Base-by-base conservation (phyloP, 2,113 vertebrate genomes). In the Todiramphus saurophagus region DNA sequence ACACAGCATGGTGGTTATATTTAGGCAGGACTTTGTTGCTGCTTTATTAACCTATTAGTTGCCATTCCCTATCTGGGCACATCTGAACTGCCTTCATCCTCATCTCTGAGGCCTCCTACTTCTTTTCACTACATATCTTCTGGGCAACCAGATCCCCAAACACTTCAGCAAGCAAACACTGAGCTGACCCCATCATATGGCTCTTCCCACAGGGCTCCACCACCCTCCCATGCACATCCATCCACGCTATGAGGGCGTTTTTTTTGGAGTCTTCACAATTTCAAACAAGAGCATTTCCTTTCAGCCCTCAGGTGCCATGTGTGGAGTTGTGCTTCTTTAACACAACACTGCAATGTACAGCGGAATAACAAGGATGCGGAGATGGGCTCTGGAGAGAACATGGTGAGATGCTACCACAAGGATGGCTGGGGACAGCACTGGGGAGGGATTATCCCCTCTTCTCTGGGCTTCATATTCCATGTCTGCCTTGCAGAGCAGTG, bases 21-120 rank as follows among this genome's bases (percentile, higher is more conserved):
- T 91, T 96, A 94, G 72, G 35, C 59, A 82, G 44, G 48, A 73
- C 17, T 91, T 63, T 72, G 9, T 27, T 35, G 58, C 66, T 87
- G 75, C 46, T 16, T 76, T 73, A 58, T 95, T 96, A 94, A 91
- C 91, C 79, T 69, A 5, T 95, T 81, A 69, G 51, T 53, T 92
- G 7, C 93, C 51, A 25, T 25, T 74, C 39, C 16, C 41, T 74
- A 19, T 21, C 30, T 28, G 16, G 19, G 21, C 28, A 73, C 21
- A n/a, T 21, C 60, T 31, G 20, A 37, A 68, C 14, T 86, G 21
- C 30, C 37, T 13, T 60, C 3, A 20, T 6, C 16, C 23, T 83
- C 14, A 11, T 73, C 37, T 39, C 23, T 0, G 0, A 80, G 41
- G 5, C 15, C 4, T 67, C 13, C 37, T 63, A 33, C 23, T 80